These are phyloP conservation scores for Callospermophilus lateralis DNA, from an alignment of 2,113 vertebrate genomes.

Conservation along the genomic window DNA sequence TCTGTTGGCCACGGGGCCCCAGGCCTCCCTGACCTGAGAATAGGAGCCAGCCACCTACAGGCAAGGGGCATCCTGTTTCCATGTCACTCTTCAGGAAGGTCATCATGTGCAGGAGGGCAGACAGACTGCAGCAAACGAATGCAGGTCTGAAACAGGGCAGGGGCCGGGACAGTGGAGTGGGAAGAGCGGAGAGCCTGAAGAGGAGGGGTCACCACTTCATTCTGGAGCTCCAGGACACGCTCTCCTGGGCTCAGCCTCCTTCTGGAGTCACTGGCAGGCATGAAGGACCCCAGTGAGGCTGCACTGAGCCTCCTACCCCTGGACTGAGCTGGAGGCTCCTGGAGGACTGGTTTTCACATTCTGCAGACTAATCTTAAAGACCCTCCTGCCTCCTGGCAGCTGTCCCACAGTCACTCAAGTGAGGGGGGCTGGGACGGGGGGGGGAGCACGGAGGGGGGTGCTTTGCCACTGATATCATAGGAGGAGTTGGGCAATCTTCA, in stretches of 20 bases:
- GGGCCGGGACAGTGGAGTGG: background rate
- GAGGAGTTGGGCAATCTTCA: background rate
- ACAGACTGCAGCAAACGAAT: background rate
- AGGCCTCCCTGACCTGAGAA: background rate
- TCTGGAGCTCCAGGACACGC: background rate
- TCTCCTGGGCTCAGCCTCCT: background rate
- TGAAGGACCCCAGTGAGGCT: background rate
- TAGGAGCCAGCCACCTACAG: background rate
- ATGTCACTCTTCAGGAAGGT: background rate
- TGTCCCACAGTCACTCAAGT: background rate
- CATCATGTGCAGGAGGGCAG: background rate
- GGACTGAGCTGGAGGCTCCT: background rate
- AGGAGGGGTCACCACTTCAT: no score
- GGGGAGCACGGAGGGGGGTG: background rate
- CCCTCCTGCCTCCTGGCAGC: background rate
- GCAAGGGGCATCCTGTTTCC: background rate
- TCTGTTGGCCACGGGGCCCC: accelerated
- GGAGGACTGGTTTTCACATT: background rate
- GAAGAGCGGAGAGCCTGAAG: background rate
- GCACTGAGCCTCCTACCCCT: background rate
- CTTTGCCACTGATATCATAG: background rate
- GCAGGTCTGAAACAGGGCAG: background rate
- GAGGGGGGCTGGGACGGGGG: background rate
- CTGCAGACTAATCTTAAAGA: background rate
- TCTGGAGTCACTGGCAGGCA: background rate